Conservation (phyloP, 2,113 vertebrate species). For the Microcebus murinus region DNA sequence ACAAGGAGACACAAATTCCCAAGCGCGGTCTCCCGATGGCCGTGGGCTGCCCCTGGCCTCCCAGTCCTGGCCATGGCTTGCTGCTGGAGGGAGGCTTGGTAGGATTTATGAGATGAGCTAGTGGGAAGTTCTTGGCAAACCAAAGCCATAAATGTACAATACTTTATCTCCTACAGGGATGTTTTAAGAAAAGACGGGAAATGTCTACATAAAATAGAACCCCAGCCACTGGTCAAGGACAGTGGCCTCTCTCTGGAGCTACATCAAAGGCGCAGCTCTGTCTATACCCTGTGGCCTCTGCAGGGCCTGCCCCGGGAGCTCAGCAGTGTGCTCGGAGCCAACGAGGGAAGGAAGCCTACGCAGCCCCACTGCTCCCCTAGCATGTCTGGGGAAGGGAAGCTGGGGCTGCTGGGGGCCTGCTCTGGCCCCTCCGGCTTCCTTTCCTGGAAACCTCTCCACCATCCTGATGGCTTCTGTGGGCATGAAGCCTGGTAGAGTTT, state of each 20-base stretch:
- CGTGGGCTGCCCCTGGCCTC: not conserved
- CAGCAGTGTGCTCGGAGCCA: not conserved
- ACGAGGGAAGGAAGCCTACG: not conserved
- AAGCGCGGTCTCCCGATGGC: not conserved
- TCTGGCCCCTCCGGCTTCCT: not conserved
- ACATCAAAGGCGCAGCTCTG: conserved; percentile 64
- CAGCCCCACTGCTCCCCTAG: not conserved
- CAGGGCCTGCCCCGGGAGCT: not conserved
- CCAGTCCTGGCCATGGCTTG: conserved; percentile 36
- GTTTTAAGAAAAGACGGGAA: conserved; percentile 64
- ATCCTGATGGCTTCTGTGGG: not conserved
- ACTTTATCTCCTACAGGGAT: conserved; percentile 60
- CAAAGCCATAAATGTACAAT: conserved; percentile 50
- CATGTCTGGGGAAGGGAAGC: not conserved
- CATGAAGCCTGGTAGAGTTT: not conserved
- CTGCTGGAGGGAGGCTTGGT: conserved; percentile 4
- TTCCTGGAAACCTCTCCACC: not conserved
- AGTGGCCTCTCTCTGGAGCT: conserved; percentile 55
- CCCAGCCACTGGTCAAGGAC: conserved; percentile 55
- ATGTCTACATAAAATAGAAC: conserved; percentile 59
- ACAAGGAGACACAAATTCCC: not conserved
- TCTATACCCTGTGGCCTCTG: not conserved
- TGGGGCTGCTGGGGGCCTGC: not conserved
- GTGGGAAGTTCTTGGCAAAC: conserved; percentile 62
- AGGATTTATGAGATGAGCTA: conserved; percentile 65